Evolutionary conservation across 2,797 vertebrate species (phyloP).

Genomic region (Cryptoblepharus egeriae): DNA sequence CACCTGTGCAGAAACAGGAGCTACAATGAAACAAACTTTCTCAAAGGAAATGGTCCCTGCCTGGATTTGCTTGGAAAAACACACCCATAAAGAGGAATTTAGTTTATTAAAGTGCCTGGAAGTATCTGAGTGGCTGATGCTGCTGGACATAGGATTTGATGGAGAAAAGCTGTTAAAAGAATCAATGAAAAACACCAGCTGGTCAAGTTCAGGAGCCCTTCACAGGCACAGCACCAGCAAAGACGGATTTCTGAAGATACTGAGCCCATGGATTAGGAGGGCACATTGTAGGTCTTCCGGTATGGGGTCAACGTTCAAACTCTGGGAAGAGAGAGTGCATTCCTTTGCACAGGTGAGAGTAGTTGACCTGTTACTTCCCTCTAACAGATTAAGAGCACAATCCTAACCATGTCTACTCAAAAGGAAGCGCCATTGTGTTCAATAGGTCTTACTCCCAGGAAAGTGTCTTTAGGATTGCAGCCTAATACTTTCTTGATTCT

Average conservation of each 20-base stretch:
- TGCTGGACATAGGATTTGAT: not conserved
- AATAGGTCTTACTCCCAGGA: no score
- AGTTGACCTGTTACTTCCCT: constrained; percentile 32
- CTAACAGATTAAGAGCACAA: no score
- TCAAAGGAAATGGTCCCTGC: not conserved
- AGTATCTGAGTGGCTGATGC: not conserved
- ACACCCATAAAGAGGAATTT: no score
- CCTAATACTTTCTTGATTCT: constrained; percentile 25
- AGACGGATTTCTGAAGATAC: no score
- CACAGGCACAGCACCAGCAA: no score
- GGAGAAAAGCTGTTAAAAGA: not conserved
- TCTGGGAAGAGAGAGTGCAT: not conserved
- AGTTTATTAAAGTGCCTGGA: not conserved
- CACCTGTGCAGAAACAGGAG: not conserved
- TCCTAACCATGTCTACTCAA: no score
- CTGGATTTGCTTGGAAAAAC: not conserved
- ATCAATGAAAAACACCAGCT: no score
- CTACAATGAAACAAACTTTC: not conserved
- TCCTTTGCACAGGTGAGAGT: not conserved
- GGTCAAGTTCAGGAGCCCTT: no score
- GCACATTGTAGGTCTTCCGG: no score
- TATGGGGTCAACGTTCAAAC: constrained; percentile 1
- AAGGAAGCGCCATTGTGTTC: no score
- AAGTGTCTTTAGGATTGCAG: no score
- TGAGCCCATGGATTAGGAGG: no score